A percentile compares a stretch with the other conserved stretches of the same genome.
Evolutionary conservation across 2,888 invertebrate species (phyloP).

Genomic region (Leucania comma): DNA sequence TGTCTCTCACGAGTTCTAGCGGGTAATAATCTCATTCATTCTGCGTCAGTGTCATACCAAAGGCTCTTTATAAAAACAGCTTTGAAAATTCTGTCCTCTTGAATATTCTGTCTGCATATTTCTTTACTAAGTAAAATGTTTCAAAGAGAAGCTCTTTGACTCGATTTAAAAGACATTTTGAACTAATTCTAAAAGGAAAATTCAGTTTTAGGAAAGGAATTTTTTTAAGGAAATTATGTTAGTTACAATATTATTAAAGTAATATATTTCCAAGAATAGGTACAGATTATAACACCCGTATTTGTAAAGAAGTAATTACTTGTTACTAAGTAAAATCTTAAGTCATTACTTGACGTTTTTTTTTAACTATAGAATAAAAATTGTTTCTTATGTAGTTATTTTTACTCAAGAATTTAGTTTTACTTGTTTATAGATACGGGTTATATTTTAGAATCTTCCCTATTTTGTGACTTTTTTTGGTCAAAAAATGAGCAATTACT

Average conservation of each 20-base stretch:
- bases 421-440: no score
- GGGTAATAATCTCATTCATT: constrained; percentile 37
- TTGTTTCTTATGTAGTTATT: no score
- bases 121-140: constrained; percentile 6
- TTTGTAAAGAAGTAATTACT: no score
- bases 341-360: no score
- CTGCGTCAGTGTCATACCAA: constrained; percentile 16
- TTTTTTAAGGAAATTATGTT: constrained; percentile 3
- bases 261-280: not conserved
- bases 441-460: no score
- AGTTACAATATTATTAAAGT: constrained; percentile 5
- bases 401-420: no score
- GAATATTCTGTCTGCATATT: constrained; percentile 30
- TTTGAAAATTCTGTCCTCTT: constrained; percentile 21
- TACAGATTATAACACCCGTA: no score
- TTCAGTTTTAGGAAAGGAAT: not conserved
- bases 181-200: not conserved
- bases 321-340: no score
- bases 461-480: not conserved
- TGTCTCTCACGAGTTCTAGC: constrained; percentile 3
- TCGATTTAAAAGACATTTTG: constrained; percentile 14
- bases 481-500: not conserved
- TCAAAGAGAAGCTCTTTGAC: constrained; percentile 16
- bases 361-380: not conserved
- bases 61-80: constrained; percentile 15